Percentiles rank a stretch among this genome's conserved stretches.
Conservation (phyloP, 2,888 invertebrate species). For the Microctonus aethiopoides region DNA sequence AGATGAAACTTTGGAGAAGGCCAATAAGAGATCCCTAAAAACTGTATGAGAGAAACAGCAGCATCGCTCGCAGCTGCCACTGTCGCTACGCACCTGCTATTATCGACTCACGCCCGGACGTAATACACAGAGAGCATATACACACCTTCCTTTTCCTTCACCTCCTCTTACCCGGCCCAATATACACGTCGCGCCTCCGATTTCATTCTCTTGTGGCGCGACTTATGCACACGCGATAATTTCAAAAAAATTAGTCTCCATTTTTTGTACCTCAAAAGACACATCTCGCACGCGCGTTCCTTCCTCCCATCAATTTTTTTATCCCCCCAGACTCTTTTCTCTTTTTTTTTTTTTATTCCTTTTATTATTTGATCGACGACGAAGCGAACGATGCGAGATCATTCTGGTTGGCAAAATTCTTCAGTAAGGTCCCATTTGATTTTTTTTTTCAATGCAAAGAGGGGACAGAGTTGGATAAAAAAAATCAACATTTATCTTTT, state of each 20-base stretch:
- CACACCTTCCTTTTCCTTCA: constrained; percentile 37
- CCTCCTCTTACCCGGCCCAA: background rate
- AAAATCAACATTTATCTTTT: constrained; percentile 14
- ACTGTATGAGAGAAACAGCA: constrained; percentile 60
- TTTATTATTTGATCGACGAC: background rate
- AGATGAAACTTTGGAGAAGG: background rate
- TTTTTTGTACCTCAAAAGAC: background rate
- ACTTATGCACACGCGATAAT: constrained; percentile 4
- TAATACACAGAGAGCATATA: constrained; percentile 29
- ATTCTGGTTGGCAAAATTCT: background rate
- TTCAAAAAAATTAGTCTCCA: background rate
- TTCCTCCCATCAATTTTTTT: background rate
- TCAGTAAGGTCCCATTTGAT: background rate
- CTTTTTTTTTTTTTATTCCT: background rate
- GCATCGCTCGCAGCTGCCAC: constrained; percentile 62
- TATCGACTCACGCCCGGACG: constrained; percentile 57
- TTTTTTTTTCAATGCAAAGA: background rate
- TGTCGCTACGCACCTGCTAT: constrained; percentile 65
- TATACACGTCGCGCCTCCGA: constrained; percentile 6
- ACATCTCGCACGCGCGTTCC: background rate
- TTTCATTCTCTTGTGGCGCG: constrained; percentile 6
- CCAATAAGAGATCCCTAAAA: constrained; percentile 46
- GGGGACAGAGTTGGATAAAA: background rate
- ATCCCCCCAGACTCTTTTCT: too few species aligned
- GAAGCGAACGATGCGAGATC: too few species aligned